Evolutionary conservation across 2,888 invertebrate species (phyloP).

Genomic region (Pollenia angustigena): DNA sequence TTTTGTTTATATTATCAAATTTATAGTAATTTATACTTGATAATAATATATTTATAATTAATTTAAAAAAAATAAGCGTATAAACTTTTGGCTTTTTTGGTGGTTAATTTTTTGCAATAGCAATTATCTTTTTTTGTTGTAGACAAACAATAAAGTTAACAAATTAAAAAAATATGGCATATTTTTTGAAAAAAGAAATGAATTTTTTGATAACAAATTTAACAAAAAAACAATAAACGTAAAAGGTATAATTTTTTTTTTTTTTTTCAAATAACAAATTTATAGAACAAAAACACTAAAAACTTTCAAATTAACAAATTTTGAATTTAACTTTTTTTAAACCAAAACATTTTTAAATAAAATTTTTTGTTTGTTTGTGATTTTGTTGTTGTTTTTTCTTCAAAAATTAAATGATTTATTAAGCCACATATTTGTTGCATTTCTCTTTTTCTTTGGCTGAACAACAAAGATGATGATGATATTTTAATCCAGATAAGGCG

Average conservation of each 20-base stretch:
- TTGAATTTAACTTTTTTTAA: conserved; percentile 51
- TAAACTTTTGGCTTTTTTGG: conserved; percentile 65
- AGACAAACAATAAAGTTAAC: conserved; percentile 61
- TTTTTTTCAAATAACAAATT: conserved; percentile 28
- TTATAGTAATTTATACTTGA: conserved; percentile 61
- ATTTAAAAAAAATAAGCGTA: conserved; percentile 67
- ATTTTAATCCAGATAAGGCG: conserved; percentile 44
- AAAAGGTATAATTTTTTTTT: conserved; percentile 11
- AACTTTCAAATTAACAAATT: conserved; percentile 51
- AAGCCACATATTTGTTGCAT: conserved; percentile 63
- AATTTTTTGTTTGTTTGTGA: conserved; percentile 8
- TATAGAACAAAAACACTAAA: conserved; percentile 19
- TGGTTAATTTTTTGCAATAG: conserved; percentile 54
- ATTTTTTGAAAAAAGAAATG: conserved; percentile 22
- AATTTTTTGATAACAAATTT: conserved; percentile 34
- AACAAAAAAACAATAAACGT: conserved; percentile 36
- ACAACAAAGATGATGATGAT: conserved; percentile 5
- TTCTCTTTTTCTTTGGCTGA: not conserved
- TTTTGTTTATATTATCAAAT: conserved; percentile 18
- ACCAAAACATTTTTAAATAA: conserved; percentile 55
- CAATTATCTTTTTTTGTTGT: conserved; percentile 43
- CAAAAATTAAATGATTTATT: conserved; percentile 14
- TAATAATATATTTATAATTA: conserved; percentile 56
- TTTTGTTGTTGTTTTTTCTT: conserved; percentile 32
- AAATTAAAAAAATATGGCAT: conserved; percentile 55